These are phyloP conservation scores for Parascotia fuliginaria DNA, from an alignment of 2,888 invertebrate genomes.

Conservation along the genomic window DNA sequence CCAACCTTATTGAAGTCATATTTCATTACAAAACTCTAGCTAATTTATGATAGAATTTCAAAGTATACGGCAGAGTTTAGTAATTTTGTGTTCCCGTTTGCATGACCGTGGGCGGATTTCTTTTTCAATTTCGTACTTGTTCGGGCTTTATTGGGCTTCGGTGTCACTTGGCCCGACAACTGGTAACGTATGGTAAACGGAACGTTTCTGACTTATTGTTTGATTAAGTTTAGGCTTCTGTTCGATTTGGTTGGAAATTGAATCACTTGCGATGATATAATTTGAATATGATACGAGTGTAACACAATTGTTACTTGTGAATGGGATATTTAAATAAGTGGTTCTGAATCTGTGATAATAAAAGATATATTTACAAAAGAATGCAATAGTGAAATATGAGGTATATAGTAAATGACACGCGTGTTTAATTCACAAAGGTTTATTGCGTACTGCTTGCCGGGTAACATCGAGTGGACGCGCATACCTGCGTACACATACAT, in stretches of 20 bases:
- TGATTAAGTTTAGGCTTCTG: conserved; percentile 11
- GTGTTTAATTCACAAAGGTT: no score
- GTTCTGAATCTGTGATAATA: no score
- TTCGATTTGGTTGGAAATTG: not conserved
- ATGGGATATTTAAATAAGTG: no score
- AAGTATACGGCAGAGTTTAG: conserved; percentile 52
- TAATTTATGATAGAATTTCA: conserved; percentile 43
- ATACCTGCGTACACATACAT: no score
- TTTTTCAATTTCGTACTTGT: conserved; percentile 81
- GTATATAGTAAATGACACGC: no score
- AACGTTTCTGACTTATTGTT: conserved; percentile 23
- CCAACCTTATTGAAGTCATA: conserved; percentile 39
- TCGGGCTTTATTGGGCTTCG: conserved; percentile 69
- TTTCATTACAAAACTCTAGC: conserved; percentile 36
- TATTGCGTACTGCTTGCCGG: no score
- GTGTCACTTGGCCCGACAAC: conserved; percentile 65
- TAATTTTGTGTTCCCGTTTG: conserved; percentile 70
- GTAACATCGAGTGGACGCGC: no score
- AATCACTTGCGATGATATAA: no score
- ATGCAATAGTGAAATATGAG: no score
- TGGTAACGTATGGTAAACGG: conserved; percentile 42
- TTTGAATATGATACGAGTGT: no score
- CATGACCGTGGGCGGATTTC: conserved; percentile 66
- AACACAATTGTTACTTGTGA: no score
- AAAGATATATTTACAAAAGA: no score